A percentile compares a stretch with the other conserved stretches of the same genome.
Conservation (phyloP, 2,113 vertebrate species). For the Chlamydotis undulata region DNA sequence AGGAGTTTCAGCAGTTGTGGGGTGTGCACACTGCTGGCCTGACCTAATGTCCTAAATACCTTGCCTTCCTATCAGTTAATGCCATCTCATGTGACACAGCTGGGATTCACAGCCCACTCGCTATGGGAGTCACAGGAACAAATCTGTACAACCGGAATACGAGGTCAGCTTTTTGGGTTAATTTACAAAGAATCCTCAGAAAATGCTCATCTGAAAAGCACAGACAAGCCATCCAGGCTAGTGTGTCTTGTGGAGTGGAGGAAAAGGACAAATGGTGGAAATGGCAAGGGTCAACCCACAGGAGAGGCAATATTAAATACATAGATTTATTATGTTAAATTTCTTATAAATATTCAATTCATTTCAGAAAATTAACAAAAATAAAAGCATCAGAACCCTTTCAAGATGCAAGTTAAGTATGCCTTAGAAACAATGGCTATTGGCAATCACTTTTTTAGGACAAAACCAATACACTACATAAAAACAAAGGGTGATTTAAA, state of each 20-base stretch:
- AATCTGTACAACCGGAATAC: not conserved
- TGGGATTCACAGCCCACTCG: not conserved
- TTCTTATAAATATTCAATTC: conserved; percentile 7
- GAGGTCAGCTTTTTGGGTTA: not conserved
- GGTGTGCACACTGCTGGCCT: not conserved
- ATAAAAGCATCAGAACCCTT: not conserved
- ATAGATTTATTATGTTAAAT: conserved; percentile 23
- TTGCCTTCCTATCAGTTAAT: not conserved
- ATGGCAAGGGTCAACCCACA: not conserved
- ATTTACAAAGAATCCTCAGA: not conserved
- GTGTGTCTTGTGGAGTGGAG: not conserved
- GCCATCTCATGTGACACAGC: not conserved
- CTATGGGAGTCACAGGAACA: not conserved
- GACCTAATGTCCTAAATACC: conserved; percentile 23
- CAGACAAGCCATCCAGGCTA: not conserved
- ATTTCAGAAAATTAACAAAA: not conserved
- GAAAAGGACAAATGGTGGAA: not conserved
- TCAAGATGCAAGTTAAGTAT: not conserved
- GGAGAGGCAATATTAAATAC: not conserved
- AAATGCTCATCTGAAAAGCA: not conserved
- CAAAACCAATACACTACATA: not conserved
- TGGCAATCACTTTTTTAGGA: not conserved
- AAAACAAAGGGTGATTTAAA: not conserved
- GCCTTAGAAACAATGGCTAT: not conserved
- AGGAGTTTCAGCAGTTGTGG: not conserved